A percentile compares a stretch with the other conserved stretches of the same genome.
Conservation (phyloP, 1,140 invertebrate genomes). For the Halotydeus destructor region DNA sequence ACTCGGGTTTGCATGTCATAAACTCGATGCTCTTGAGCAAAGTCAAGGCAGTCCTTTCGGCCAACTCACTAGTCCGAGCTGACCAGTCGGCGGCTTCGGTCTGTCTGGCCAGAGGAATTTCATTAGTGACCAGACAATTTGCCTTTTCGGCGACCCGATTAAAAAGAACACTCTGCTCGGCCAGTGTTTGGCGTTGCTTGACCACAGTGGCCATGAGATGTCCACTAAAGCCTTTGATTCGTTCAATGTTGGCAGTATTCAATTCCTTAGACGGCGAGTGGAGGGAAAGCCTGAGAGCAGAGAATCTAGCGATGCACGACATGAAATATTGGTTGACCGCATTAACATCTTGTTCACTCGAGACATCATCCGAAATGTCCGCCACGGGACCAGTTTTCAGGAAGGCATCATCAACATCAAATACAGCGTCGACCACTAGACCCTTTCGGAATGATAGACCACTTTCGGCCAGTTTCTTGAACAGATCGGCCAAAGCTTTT, state of each 20-base stretch:
- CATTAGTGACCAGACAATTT: too few relatives aligned
- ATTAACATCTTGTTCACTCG: background rate
- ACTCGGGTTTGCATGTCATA: too few relatives aligned
- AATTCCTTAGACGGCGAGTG: slow-evolving; percentile 48
- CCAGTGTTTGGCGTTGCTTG: slow-evolving; percentile 9
- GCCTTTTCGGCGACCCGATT: background rate
- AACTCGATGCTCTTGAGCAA: too few relatives aligned
- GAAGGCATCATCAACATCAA: slow-evolving; percentile 3
- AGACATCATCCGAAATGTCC: slow-evolving; percentile 6
- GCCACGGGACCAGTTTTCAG: slow-evolving; percentile 27
- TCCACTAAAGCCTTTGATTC: slow-evolving; percentile 54
- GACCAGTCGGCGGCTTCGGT: too few relatives aligned
- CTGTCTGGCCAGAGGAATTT: too few relatives aligned
- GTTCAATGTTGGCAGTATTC: slow-evolving; percentile 50
- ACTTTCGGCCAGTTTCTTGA: slow-evolving; percentile 41
- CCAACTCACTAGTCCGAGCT: too few relatives aligned
- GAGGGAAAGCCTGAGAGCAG: slow-evolving; percentile 39
- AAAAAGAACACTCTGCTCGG: background rate
- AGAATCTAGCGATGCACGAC: slow-evolving; percentile 41
- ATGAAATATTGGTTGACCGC: slow-evolving; percentile 37
- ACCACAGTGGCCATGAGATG: slow-evolving; percentile 32
- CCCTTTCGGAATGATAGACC: slow-evolving; percentile 55
- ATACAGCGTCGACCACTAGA: slow-evolving; percentile 6
- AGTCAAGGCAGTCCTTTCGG: too few relatives aligned
- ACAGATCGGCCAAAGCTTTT: slow-evolving; percentile 56